These are phyloP conservation scores for Hypsopygia costalis DNA, from an alignment of 2,888 invertebrate genomes.

Conservation along the genomic window DNA sequence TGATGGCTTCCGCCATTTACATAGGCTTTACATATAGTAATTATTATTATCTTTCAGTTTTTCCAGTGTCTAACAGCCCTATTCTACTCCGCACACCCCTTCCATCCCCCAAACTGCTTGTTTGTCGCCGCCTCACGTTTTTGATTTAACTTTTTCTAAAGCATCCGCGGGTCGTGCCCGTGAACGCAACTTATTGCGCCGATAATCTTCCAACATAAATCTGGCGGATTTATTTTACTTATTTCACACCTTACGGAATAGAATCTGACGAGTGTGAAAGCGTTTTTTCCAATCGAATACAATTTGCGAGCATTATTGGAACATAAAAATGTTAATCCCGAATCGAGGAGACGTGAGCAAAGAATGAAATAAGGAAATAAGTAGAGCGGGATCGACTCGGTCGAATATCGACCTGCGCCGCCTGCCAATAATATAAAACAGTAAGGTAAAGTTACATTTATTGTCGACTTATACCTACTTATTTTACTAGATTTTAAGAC, in stretches of 20 bases:
- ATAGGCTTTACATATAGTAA: no score
- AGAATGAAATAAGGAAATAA: constrained; percentile 25
- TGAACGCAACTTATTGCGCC: constrained; percentile 40
- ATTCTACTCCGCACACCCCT: neutral
- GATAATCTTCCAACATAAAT: constrained; percentile 44
- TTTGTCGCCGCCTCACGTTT: constrained; percentile 63
- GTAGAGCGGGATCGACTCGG: constrained; percentile 13
- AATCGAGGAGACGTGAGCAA: constrained; percentile 7
- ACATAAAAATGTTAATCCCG: constrained; percentile 24
- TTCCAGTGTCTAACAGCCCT: neutral
- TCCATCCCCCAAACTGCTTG: constrained; percentile 22
- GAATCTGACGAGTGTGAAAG: constrained; percentile 1
- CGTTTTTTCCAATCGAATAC: constrained; percentile 8
- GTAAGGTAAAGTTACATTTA: no score
- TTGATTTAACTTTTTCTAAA: constrained; percentile 64
- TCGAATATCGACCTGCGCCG: no score
- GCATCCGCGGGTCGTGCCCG: constrained; percentile 27
- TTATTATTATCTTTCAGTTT: no score
- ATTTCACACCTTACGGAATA: constrained; percentile 5
- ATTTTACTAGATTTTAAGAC: no score
- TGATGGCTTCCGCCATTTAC: no score
- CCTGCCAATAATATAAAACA: no score
- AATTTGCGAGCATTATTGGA: constrained; percentile 16
- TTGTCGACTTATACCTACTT: no score
- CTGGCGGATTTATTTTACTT: constrained; percentile 18